Percentiles rank a stretch among this genome's conserved stretches.
Evolutionary conservation across 2,888 invertebrate genomes (phyloP).

Genomic region (Macrophya alboannulata): DNA sequence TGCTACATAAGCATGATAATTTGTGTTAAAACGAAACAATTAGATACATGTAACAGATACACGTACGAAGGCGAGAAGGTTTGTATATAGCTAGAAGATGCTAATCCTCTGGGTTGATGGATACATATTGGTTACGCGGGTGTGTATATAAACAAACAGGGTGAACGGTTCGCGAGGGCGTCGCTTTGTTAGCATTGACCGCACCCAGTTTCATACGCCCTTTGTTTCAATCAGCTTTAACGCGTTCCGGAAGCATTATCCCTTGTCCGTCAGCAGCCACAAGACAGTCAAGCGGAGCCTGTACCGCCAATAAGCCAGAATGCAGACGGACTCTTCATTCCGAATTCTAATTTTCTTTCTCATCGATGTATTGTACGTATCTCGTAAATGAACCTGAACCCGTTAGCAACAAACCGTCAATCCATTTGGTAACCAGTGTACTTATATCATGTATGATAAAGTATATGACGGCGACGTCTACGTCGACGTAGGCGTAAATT

Average conservation of each 20-base stretch:
- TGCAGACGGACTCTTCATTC: background rate
- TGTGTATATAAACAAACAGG: slow-evolving; percentile 34
- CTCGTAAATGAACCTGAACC: no score
- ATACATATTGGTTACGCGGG: slow-evolving; percentile 27
- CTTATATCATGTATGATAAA: background rate
- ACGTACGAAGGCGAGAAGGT: background rate
- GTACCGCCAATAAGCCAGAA: background rate
- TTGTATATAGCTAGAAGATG: slow-evolving; percentile 16
- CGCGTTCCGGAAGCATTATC: slow-evolving; percentile 62
- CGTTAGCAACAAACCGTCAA: no score
- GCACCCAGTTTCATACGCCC: slow-evolving; percentile 66
- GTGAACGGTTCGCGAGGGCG: slow-evolving; percentile 59
- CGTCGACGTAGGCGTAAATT: slow-evolving; percentile 17
- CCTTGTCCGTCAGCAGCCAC: slow-evolving; percentile 54
- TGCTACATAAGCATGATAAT: background rate
- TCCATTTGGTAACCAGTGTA: no score
- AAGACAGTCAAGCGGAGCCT: slow-evolving; percentile 5
- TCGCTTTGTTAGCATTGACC: slow-evolving; percentile 68
- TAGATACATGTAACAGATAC: background rate
- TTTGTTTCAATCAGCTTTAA: slow-evolving; percentile 67
- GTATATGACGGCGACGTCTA: no score
- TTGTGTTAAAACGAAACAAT: slow-evolving; percentile 17
- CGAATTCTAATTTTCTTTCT: background rate
- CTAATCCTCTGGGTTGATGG: slow-evolving; percentile 32
- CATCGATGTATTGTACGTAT: background rate